These are phyloP conservation scores for Nomia melanderi DNA, from an alignment of 1,140 invertebrate genomes.

Conservation along the genomic window DNA sequence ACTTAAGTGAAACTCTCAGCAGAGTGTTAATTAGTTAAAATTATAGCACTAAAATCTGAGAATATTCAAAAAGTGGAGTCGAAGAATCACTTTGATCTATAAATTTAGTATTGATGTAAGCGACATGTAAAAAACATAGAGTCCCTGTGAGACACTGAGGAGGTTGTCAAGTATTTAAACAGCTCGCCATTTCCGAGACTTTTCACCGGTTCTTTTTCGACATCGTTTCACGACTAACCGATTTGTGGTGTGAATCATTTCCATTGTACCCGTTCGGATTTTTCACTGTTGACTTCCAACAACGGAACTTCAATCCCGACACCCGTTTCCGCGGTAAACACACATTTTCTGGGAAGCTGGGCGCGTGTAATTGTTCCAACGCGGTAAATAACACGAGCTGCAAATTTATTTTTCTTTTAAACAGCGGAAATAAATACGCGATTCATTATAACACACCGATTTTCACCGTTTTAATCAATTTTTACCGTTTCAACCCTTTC, in stretches of 20 bases:
- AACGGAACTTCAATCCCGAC: not conserved
- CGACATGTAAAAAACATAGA: too few relatives aligned
- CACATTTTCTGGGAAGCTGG: not conserved
- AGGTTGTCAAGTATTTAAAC: too few relatives aligned
- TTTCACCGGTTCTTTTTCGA: not conserved
- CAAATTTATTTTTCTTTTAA: constrained; percentile 11
- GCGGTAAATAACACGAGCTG: not conserved
- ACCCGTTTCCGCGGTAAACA: not conserved
- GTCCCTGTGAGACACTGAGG: too few relatives aligned
- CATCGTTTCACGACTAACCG: not conserved
- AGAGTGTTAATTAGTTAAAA: too few relatives aligned
- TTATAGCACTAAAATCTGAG: too few relatives aligned
- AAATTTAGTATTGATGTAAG: too few relatives aligned
- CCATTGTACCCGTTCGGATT: not conserved
- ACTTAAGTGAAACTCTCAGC: too few relatives aligned
- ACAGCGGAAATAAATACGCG: not conserved
- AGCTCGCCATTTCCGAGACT: not conserved
- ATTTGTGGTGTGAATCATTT: not conserved
- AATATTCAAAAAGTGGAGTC: too few relatives aligned
- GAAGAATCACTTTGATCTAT: too few relatives aligned
- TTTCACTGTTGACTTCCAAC: not conserved
- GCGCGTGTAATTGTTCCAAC: not conserved
- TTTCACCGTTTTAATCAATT: too few relatives aligned
- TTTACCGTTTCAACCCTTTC: too few relatives aligned
- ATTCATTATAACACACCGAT: constrained; percentile 8